Percentiles rank a stretch among this genome's conserved stretches.
Evolutionary conservation across 2,797 vertebrate genomes (phyloP).

Genomic region (Cuniculus paca): DNA sequence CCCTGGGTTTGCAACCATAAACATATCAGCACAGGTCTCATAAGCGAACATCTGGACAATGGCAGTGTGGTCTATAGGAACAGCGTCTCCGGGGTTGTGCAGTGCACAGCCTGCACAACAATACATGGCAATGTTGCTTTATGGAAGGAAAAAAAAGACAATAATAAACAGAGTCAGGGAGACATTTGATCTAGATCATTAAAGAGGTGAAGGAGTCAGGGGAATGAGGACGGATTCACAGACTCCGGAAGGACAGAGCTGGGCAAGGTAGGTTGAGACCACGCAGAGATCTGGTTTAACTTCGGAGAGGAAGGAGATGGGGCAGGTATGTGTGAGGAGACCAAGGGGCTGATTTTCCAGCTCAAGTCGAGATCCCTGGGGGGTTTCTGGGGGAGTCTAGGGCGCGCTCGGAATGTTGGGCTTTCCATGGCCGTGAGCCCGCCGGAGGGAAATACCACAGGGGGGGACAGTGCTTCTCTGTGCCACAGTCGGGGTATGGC

Average conservation of each 20-base stretch:
- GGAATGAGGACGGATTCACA: background rate
- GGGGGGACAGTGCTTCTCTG: background rate
- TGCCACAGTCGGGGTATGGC: background rate
- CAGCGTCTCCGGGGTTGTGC: background rate
- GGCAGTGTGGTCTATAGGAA: background rate
- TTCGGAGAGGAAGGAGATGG: background rate
- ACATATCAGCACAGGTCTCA: no score
- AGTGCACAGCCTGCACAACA: background rate
- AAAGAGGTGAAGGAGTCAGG: background rate
- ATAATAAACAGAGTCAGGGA: background rate
- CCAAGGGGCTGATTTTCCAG: background rate
- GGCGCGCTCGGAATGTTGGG: background rate
- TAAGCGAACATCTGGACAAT: background rate
- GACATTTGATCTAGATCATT: background rate
- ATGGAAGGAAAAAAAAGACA: background rate
- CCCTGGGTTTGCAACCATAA: background rate
- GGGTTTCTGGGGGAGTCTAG: background rate
- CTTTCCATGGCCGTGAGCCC: slow-evolving; percentile 71
- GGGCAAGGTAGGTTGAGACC: background rate
- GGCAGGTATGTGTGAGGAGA: background rate
- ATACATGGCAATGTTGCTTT: background rate
- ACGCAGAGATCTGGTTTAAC: background rate
- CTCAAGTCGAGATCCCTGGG: slow-evolving; percentile 34
- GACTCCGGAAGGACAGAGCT: background rate
- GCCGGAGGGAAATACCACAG: background rate